Evolutionary conservation across 2,797 vertebrate species (phyloP).

Genomic region (Nasua narica): DNA sequence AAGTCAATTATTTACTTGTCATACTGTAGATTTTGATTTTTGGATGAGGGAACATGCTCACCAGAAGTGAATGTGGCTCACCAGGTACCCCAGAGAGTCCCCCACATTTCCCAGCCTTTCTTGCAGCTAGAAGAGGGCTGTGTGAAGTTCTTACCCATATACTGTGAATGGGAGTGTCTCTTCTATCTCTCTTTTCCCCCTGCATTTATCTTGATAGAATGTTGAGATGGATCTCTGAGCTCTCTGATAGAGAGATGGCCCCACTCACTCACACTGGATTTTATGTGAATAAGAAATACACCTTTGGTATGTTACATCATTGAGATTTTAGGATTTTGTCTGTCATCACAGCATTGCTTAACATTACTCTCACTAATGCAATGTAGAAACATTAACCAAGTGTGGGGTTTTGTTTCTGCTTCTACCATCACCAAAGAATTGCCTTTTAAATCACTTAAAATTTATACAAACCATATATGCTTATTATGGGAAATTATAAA

Average conservation of each 20-base stretch:
- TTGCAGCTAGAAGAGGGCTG: not conserved
- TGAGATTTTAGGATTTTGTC: not conserved
- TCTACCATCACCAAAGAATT: not conserved
- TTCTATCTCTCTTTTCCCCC: not conserved
- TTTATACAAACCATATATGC: not conserved
- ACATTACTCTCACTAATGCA: not conserved
- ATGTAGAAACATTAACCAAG: not conserved
- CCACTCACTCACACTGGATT: not conserved
- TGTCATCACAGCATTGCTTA: not conserved
- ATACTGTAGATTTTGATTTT: not conserved
- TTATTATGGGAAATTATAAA: conserved; percentile 20
- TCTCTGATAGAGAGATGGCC: not conserved
- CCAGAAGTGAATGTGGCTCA: not conserved
- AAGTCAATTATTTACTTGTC: not conserved
- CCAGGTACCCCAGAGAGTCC: not conserved
- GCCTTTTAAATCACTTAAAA: conserved; percentile 9
- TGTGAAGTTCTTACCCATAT: not conserved
- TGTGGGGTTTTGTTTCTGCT: not conserved
- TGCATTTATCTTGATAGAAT: not conserved
- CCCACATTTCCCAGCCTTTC: not conserved
- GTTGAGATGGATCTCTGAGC: not conserved
- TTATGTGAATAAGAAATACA: not conserved
- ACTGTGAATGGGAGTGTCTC: not conserved
- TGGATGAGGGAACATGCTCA: not conserved
- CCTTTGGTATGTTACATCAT: not conserved